Evolutionary conservation across 2,888 invertebrate genomes (phyloP), one percentile per base, ranked within the genome.

Genomic region (Ferdinandea cuprea): DNA sequence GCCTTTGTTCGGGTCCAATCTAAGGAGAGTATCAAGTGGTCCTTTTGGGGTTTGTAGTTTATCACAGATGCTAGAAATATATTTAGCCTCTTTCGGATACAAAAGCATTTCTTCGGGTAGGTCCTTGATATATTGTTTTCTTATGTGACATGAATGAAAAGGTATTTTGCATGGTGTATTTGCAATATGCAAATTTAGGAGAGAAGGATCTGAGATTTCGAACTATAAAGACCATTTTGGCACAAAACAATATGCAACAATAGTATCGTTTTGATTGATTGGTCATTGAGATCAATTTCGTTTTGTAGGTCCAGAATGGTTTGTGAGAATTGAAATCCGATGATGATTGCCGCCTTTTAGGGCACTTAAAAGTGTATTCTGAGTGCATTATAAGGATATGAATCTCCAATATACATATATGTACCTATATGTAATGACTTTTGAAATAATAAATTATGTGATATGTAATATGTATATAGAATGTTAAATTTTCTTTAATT

Each of bases 231-330:
- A 74, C 32, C 61, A 66, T 73, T 74, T 79, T 76, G 19, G 58
- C 30, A 30, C 28, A 66, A 54, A 71, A 69, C 80, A 80, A 76
- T 69, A 40, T n/a, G 59, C 15, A 54, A 78, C 68, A 83, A 83
- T 78, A 58, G 78, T 83, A 73, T 78, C 77, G 78, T 63, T 83
- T 78, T 83, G 83, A 83, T 83, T 83, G 83, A 83, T 83, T 73
- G 63, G 58, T 73, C 73, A 73, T 83, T 78, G 37, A 83, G 72
- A 78, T 83, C 78, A 61, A 78, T 83, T 83, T 68, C 50, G 13
- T 50, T n/a, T 65, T 74, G 48, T 69, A n/a, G 21, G 13, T 52
- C 21, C 11, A 9, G 13, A 71, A 77, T 66, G 30, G 28, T 15
- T 42, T 32, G 13, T 21, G 37, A 11, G 17, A 37, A 58, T n/a